Base-by-base conservation (phyloP, 2,888 invertebrate genomes). In the Seladonia tumulorum region DNA sequence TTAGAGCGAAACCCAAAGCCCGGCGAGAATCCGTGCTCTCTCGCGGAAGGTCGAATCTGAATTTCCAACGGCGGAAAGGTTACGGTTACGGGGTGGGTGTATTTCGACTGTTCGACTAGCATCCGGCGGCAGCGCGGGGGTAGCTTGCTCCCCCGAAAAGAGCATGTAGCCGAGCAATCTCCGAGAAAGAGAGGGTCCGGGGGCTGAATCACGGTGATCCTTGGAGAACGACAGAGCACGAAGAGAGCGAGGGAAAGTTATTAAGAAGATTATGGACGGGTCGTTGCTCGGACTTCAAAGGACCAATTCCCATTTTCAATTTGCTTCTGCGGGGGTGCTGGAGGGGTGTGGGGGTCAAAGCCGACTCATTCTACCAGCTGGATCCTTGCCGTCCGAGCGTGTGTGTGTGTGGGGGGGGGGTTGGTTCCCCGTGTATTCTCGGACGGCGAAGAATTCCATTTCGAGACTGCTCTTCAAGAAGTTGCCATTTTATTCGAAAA, bases 231-330 rank as follows among this genome's bases (percentile, higher is more conserved):
- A 42, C 68, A 47, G 70, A 72, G n/a, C n/a, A 18, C 68, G 68
- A 68, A 57, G 71, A 57, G 80, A 57, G 80, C 88, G 73, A 79
- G 87, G 83, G 89, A 87, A 90, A 93, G 91, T 93, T 94, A 94
- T 94, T 94, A 93, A 92, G 92, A 91, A 91, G 93, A 92, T 94
- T 93, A 93, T 92, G 91, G 92, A 90, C 90, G 91, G 88, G 89
- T 92, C 92, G 90, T 92, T 93, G 91, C 88, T 88, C 88, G 86
- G 92, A 94, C 94, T 94, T 94, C 94, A 94, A 94, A 94, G 93
- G 92, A 93, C 93, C 94, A 92, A 94, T 94, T 93, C 92, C 92
- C 92, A 92, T 93, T 94, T 94, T 94, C 93, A 93, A 94, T 94
- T 94, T 93, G 91, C 90, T 89, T 82, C 90, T 84, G 73, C 79